Conservation (phyloP, 2,797 vertebrate genomes). For the Telmatherina bonti region DNA sequence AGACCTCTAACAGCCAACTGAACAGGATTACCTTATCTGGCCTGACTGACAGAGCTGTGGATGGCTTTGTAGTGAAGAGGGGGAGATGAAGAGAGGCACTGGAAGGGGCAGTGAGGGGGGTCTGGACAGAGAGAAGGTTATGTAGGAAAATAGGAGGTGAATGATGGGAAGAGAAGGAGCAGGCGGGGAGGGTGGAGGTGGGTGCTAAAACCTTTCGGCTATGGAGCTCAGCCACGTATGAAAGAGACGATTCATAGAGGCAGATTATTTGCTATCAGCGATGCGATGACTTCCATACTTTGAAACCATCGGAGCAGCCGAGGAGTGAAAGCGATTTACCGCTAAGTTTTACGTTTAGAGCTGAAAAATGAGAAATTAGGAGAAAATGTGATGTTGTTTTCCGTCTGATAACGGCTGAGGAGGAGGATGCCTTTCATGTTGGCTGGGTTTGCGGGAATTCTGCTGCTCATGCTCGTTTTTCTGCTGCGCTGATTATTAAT, state of each 20-base stretch:
- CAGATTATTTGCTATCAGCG: constrained; percentile 75
- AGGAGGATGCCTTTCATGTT: not conserved
- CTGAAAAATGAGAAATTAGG: no score
- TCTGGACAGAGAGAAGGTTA: constrained; percentile 75
- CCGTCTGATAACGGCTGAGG: not conserved
- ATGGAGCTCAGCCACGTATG: constrained; percentile 66
- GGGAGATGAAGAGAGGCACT: constrained; percentile 72
- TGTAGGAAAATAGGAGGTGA: constrained; percentile 70
- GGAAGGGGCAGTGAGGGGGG: constrained; percentile 46
- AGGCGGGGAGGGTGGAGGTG: constrained; percentile 53
- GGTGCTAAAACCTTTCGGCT: constrained; percentile 65
- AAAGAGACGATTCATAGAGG: constrained; percentile 82
- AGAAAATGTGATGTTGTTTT: not conserved
- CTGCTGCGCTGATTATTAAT: not conserved
- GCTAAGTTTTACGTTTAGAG: no score
- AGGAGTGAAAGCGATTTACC: not conserved
- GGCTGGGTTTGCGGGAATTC: not conserved
- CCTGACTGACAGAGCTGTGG: constrained; percentile 77
- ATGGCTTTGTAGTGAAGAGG: constrained; percentile 80
- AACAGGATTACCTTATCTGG: constrained; percentile 83
- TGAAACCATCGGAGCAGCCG: constrained; percentile 32
- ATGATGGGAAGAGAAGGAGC: constrained; percentile 71
- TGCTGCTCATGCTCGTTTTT: not conserved
- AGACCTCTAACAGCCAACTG: constrained; percentile 78
- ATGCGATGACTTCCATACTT: constrained; percentile 28